Base-by-base conservation (phyloP, 2,888 invertebrate genomes). In the Ypsolopha scabrella region DNA sequence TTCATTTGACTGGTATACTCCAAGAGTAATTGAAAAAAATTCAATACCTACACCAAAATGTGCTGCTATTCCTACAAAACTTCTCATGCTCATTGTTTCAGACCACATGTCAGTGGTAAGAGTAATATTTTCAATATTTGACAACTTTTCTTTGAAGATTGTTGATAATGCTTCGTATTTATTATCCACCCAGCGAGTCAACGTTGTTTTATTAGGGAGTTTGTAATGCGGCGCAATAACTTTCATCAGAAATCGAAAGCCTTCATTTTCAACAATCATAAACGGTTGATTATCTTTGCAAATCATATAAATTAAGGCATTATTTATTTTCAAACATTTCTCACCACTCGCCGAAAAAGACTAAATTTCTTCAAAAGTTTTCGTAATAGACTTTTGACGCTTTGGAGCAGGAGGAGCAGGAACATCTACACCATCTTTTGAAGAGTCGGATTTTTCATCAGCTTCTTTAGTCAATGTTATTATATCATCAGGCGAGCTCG, bases 31-130 rank as follows among this genome's bases (percentile, higher is more conserved):
- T 6, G 63, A 62, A 57, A 51, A 35, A 37, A 68, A 48, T 58
- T 67, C 60, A 57, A 52, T 65, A 41, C 56, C 61, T 11, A 62
- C 55, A 50, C 64, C 64, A 48, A 68, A 70, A 53, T 72, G 64
- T 46, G 57, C 68, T 52, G 72, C 68, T 50, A 71, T 52, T 37
- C 69, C 67, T 56, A 70, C 51, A 58, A 57, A 24, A 51, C 63
- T 63, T 53, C 54, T 53, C 51, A 54, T 63, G 14, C 35, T 41
- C 13, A 50, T 11, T 11, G 47, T 47, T 38, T 51, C 51, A n/a
- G 47, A 61, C 70, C 69, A 70, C 53, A 68, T 64, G 55, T 70
- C 68, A 41, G 55, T 68, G 54, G 68, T 68, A 37, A 68, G 24
- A 14, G 65, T 65, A 38, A 63, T 34, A 50, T 64, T 35, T 62